These are phyloP conservation scores for Mus pahari DNA, from an alignment of 2,113 vertebrate genomes.

Conservation along the genomic window DNA sequence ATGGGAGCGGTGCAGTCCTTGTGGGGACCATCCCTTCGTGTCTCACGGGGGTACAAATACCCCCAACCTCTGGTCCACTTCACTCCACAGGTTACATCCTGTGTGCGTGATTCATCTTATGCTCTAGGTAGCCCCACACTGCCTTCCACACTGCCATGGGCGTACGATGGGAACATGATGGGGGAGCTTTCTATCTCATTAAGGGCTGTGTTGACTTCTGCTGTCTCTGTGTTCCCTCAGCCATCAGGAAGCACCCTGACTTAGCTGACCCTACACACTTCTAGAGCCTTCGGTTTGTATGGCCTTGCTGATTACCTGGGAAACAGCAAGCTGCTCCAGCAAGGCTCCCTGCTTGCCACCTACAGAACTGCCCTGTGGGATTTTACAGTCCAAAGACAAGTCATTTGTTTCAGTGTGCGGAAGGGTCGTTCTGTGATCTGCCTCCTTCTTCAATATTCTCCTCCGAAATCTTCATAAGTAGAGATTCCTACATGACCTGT, in stretches of 20 bases:
- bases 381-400: neutral
- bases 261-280: neutral
- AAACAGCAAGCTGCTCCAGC: neutral
- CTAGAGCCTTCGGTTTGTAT: neutral
- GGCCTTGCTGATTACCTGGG: neutral
- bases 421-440: neutral
- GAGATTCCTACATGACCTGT: neutral
- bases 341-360: neutral
- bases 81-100: neutral
- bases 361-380: neutral
- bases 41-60: neutral
- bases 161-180: neutral
- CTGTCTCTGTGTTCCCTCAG: neutral
- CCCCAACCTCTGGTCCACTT: neutral
- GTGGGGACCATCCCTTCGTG: neutral
- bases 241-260: neutral
- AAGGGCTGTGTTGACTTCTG: neutral
- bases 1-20: neutral
- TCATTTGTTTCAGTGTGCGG: neutral
- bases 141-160: neutral
- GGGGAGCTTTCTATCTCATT: neutral
- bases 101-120: neutral
- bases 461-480: conserved; percentile 3
- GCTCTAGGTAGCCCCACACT: neutral
- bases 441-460: neutral